Evolutionary conservation across 2,797 vertebrate genomes (phyloP), one percentile per base, ranked within the genome.

Genomic region (Enteromius unitaeniatus): DNA sequence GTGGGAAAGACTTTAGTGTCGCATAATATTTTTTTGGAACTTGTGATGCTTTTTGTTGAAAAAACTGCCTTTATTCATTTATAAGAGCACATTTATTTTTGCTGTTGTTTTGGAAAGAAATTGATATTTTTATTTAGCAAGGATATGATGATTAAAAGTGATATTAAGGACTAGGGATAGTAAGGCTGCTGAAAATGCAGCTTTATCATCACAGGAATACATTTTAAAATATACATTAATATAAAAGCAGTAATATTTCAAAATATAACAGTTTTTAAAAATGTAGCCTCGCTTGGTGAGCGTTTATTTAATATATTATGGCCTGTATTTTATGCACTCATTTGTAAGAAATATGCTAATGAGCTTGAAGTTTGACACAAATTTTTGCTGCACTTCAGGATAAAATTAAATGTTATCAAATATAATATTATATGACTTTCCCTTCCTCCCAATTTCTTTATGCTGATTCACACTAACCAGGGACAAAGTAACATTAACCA

Each of bases 401-500:
- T 19, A 40, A 37, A 21, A 68, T 40, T 4, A 40, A 3, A 14
- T 70, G 13, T 26, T 2, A 26, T 45, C 26, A 69, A 68, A 40
- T 49, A 19, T 49, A 21, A 73, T 31, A 6, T 28, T 31, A 51
- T 31, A 42, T 42, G 3, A 73, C 0, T 51, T 49, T 3, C 8
- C 45, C 42, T 47, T 2, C 7, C 53, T 58, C 53, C 9, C 26
- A 49, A 21, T 64, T 64, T 64, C 19, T 53, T 14, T 7, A 74
- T 34, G 28, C 10, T 64, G 60, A 64, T 64, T 14, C 26, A 17
- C 26, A 31, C 2, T 17, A 53, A 53, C 72, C 28, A 53, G 49
- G 47, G 31, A 74, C 28, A 74, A 74, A n/a, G 13, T n/a, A 8
- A 8, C 49, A 75, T 73, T 49, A 51, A 73, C 70, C 15, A 28